Percentiles rank a stretch among this genome's conserved stretches.
Evolutionary conservation across 2,113 vertebrate species (phyloP).

Genomic region (Crypturellus undulatus): DNA sequence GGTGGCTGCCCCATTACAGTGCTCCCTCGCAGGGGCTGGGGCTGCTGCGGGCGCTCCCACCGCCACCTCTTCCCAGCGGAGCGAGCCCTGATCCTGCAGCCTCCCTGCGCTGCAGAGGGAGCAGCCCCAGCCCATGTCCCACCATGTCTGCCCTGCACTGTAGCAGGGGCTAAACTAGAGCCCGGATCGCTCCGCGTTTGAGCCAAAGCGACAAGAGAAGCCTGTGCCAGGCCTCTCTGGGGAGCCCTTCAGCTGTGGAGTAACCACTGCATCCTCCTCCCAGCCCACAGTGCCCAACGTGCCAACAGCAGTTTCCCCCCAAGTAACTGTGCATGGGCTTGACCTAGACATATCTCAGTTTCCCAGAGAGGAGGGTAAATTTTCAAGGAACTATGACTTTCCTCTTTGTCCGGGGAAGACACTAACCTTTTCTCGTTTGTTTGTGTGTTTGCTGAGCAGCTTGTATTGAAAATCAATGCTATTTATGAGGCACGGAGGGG

Average conservation of each 20-base stretch:
- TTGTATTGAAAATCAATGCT: conserved; percentile 94
- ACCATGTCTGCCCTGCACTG: no score
- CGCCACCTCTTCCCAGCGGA: no score
- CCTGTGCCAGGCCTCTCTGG: no score
- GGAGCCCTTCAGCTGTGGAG: neutral
- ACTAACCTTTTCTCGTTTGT: conserved; percentile 34
- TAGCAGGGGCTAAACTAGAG: no score
- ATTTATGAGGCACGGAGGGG: conserved; percentile 93
- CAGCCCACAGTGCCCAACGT: neutral
- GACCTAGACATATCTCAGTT: neutral
- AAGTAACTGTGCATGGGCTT: neutral
- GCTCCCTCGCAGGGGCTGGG: no score
- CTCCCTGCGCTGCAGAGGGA: no score
- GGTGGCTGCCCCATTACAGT: no score
- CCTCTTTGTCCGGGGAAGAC: neutral
- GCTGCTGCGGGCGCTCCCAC: no score
- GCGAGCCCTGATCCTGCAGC: no score
- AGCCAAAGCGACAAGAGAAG: no score
- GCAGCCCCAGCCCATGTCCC: no score
- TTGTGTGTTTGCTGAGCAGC: conserved; percentile 78
- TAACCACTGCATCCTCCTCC: neutral
- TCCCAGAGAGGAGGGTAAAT: neutral
- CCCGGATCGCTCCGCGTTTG: no score
- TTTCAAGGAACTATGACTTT: neutral
- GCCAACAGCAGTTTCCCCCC: neutral